Conservation (phyloP, 2,888 invertebrate species). For the Escarpia spicata region DNA sequence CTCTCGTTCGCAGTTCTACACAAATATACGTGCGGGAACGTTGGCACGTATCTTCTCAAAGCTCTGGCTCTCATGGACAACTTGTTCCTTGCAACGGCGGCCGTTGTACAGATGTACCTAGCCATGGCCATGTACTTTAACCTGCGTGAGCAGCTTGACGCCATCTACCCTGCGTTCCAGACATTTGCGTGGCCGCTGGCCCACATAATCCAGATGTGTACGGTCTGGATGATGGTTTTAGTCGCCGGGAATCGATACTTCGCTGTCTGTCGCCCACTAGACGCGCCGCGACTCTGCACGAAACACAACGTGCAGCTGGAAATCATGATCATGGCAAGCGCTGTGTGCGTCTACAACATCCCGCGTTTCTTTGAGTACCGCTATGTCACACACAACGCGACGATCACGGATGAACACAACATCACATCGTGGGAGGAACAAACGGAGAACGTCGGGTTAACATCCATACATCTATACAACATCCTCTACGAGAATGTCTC, state of each 20-base stretch:
- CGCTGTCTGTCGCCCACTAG: slow-evolving; percentile 44
- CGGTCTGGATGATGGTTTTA: slow-evolving; percentile 46
- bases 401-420: background rate
- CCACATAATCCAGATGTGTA: slow-evolving; percentile 43
- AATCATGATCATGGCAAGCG: slow-evolving; percentile 27
- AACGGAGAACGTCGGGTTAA: slow-evolving; percentile 38
- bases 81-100: slow-evolving; percentile 41
- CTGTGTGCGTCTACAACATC: slow-evolving; percentile 42
- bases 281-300: slow-evolving; percentile 41
- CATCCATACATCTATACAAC: slow-evolving; percentile 39
- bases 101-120: slow-evolving; percentile 41
- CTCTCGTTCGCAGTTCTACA: slow-evolving; percentile 46
- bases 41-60: slow-evolving; percentile 43
- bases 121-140: slow-evolving; percentile 43
- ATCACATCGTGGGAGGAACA: background rate
- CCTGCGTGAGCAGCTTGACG: slow-evolving; percentile 31
- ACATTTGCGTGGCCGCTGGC: slow-evolving; percentile 42
- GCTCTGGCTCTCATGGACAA: slow-evolving; percentile 42
- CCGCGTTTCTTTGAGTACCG: slow-evolving; percentile 44
- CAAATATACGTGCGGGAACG: slow-evolving; percentile 38
- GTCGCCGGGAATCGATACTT: slow-evolving; percentile 46
- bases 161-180: slow-evolving; percentile 40
- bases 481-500: slow-evolving; percentile 45
- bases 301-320: slow-evolving; percentile 39
- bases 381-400: slow-evolving; percentile 29